Percentiles rank a stretch among this genome's conserved stretches.
Conservation (phyloP, 2,113 vertebrate species). For the Peromyscus leucopus region DNA sequence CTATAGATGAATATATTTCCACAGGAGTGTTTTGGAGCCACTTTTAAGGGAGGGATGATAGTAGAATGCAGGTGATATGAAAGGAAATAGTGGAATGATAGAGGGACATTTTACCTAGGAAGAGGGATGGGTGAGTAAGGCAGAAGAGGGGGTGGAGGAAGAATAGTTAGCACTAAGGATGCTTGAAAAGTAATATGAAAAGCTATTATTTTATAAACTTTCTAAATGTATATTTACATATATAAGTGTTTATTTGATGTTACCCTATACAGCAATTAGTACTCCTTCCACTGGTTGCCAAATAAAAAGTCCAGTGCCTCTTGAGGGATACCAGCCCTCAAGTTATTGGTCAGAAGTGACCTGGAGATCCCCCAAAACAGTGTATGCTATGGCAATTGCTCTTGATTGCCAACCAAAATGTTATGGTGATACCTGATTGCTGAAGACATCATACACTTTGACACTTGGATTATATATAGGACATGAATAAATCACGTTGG, state of each 20-base stretch:
- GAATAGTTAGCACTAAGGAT: not conserved
- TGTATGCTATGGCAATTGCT: not conserved
- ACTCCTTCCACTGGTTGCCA: not conserved
- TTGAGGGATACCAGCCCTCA: not conserved
- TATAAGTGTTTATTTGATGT: not conserved
- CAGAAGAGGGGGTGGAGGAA: not conserved
- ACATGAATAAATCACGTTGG: not conserved
- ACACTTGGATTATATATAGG: not conserved
- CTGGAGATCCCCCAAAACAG: not conserved
- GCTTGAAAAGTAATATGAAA: not conserved
- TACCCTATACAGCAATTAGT: not conserved
- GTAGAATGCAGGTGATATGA: not conserved
- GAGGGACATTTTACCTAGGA: not conserved
- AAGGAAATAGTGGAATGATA: not conserved
- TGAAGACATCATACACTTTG: not conserved
- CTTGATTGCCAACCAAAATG: not conserved
- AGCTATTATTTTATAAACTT: not conserved
- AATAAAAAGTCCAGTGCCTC: not conserved
- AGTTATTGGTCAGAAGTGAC: not conserved
- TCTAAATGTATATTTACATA: not conserved
- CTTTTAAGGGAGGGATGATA: not conserved
- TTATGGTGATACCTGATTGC: not conserved
- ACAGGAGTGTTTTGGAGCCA: not conserved
- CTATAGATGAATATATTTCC: not conserved
- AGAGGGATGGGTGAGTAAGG: not conserved